Evolutionary conservation across 2,797 vertebrate species (phyloP).

Genomic region (Anniella stebbinsi): DNA sequence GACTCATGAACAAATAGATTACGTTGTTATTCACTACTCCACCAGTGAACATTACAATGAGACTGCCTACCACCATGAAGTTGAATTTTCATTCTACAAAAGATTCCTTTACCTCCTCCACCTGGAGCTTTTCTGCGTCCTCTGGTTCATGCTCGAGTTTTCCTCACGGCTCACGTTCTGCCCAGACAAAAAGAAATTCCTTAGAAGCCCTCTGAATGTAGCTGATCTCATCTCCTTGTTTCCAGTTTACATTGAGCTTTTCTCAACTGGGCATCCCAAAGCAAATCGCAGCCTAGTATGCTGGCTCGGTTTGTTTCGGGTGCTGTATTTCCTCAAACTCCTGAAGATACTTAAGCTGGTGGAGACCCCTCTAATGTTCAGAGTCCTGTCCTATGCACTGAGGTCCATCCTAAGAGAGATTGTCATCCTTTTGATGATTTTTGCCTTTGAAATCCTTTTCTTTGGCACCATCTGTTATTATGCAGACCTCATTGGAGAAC

Average conservation of each 20-base stretch:
- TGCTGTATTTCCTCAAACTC: conserved; percentile 64
- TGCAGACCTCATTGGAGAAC: conserved; percentile 34
- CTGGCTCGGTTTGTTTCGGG: conserved; percentile 46
- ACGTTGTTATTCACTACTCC: conserved; percentile 43
- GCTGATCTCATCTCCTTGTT: conserved; percentile 67
- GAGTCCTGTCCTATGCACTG: conserved; percentile 60
- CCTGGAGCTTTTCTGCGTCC: conserved; percentile 64
- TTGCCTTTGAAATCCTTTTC: conserved; percentile 65
- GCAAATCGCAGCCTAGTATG: conserved; percentile 16
- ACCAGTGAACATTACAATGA: background rate
- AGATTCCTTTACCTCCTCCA: conserved; percentile 54
- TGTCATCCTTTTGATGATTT: conserved; percentile 64
- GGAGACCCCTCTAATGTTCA: conserved; percentile 58
- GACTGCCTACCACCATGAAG: background rate
- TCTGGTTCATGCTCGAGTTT: conserved; percentile 72
- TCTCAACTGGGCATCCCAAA: conserved; percentile 36
- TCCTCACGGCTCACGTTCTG: conserved; percentile 60
- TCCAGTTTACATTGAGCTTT: conserved; percentile 63
- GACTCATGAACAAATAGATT: conserved; percentile 54
- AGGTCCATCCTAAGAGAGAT: conserved; percentile 63
- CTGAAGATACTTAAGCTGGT: conserved; percentile 62
- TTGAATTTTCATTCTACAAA: conserved; percentile 12
- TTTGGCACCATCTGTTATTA: conserved; percentile 66
- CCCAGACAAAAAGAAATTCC: conserved; percentile 65
- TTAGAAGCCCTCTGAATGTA: conserved; percentile 62